phyloP scores from a whole-genome alignment of 2,888 invertebrate genomes.

The Acronicta alni region DNA sequence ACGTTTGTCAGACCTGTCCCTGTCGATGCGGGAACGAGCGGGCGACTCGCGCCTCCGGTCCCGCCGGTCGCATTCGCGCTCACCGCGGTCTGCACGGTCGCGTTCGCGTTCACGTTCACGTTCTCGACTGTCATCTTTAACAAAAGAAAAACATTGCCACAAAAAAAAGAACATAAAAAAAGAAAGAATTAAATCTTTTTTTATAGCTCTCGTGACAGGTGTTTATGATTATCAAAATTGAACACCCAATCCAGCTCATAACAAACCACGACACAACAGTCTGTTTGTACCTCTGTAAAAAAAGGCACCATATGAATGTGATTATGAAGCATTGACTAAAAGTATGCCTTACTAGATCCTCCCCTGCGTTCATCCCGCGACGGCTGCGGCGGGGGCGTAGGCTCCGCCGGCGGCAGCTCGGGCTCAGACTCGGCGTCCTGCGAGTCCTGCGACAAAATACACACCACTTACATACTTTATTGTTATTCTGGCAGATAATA shows the following conservation, averaged over 20 bases:
- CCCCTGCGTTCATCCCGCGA: slow-evolving; percentile 60
- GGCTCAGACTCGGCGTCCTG: slow-evolving; percentile 83
- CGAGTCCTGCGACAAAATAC: slow-evolving; percentile 83
- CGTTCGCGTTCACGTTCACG: slow-evolving; percentile 54
- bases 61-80: slow-evolving; percentile 55
- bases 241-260: too few species aligned
- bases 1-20: slow-evolving; percentile 59
- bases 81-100: slow-evolving; percentile 57
- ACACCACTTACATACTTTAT: slow-evolving; percentile 43
- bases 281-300: too few species aligned
- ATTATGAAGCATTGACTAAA: too few species aligned
- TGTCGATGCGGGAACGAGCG: slow-evolving; percentile 47
- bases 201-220: too few species aligned
- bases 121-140: slow-evolving; percentile 65
- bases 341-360: slow-evolving; percentile 61
- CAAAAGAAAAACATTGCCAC: too few species aligned
- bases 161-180: background rate
- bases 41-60: slow-evolving; percentile 62
- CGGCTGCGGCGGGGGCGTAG: slow-evolving; percentile 53
- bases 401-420: slow-evolving; percentile 81
- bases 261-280: too few species aligned
- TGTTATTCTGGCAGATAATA: background rate
- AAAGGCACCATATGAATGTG: too few species aligned
- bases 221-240: too few species aligned
- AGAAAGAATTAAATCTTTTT: too few species aligned